Evolutionary conservation across 2,113 vertebrate species (phyloP).

Genomic region (Axis porcinus): DNA sequence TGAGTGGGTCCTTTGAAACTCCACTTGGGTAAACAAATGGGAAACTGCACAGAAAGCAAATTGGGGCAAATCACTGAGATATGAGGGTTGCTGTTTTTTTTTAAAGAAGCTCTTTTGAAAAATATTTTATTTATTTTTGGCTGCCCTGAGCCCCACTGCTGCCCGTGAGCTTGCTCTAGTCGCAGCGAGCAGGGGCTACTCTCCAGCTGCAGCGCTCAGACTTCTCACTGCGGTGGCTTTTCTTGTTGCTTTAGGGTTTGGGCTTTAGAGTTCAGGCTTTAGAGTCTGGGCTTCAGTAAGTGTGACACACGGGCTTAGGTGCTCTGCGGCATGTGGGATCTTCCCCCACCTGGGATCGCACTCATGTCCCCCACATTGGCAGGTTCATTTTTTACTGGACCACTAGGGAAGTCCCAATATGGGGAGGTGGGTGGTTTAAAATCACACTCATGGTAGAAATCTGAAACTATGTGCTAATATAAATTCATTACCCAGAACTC

Average conservation of each 20-base stretch:
- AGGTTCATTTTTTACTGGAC: neutral
- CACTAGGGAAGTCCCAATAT: neutral
- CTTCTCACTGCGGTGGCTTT: neutral
- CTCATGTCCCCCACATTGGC: neutral
- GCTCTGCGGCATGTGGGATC: neutral
- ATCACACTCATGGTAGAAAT: neutral
- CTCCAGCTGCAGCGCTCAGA: neutral
- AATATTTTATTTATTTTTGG: neutral
- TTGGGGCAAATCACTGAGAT: neutral
- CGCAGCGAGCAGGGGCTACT: neutral
- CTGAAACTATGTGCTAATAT: neutral
- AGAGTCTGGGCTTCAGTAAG: neutral
- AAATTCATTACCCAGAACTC: neutral
- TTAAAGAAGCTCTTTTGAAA: neutral
- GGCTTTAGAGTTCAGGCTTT: neutral
- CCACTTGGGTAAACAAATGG: neutral
- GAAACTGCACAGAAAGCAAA: neutral
- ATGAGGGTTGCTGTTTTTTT: neutral
- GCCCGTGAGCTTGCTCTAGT: neutral
- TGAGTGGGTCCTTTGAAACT: neutral
- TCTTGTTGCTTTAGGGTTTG: neutral
- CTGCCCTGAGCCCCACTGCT: neutral
- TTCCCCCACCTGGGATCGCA: neutral
- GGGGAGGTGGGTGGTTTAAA: neutral
- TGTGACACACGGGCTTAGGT: neutral